phyloP scores from a whole-genome alignment of 1,140 invertebrate genomes.

The Ceratoteleas bidentatus region DNA sequence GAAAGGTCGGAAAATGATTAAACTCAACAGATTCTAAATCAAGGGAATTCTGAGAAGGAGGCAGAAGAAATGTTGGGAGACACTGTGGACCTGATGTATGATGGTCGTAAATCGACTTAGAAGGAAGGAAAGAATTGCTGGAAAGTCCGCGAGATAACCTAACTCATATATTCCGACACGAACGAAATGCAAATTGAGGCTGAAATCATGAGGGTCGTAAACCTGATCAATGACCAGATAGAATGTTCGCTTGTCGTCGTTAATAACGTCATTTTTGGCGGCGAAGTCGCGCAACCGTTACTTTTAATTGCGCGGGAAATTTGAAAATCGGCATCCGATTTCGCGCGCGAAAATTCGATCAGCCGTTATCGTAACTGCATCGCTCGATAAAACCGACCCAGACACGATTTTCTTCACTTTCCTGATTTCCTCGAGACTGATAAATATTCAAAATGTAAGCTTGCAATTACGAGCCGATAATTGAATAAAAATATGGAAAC shows the following conservation, averaged over 20 bases:
- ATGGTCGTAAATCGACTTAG: constrained; percentile 31
- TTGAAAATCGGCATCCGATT: background rate
- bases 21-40: too few species aligned
- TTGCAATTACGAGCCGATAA: background rate
- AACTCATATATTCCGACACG: background rate
- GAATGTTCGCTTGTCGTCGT: constrained; percentile 8
- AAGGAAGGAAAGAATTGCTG: constrained; percentile 26
- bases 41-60: too few species aligned
- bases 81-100: too few species aligned
- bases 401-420: background rate
- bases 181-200: constrained; percentile 18
- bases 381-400: background rate
- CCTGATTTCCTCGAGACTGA: background rate
- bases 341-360: constrained; percentile 1
- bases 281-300: too few species aligned
- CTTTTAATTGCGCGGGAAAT: too few species aligned
- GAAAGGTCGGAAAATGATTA: too few species aligned
- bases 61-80: too few species aligned
- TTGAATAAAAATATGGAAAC: too few species aligned
- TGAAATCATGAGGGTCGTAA: constrained; percentile 11
- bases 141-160: constrained; percentile 25
- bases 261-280: background rate
- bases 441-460: background rate
- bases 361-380: background rate
- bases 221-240: constrained; percentile 19